A percentile compares a stretch with the other conserved stretches of the same genome.
Conservation (phyloP, 2,113 vertebrate species). For the Eleginops maclovinus region DNA sequence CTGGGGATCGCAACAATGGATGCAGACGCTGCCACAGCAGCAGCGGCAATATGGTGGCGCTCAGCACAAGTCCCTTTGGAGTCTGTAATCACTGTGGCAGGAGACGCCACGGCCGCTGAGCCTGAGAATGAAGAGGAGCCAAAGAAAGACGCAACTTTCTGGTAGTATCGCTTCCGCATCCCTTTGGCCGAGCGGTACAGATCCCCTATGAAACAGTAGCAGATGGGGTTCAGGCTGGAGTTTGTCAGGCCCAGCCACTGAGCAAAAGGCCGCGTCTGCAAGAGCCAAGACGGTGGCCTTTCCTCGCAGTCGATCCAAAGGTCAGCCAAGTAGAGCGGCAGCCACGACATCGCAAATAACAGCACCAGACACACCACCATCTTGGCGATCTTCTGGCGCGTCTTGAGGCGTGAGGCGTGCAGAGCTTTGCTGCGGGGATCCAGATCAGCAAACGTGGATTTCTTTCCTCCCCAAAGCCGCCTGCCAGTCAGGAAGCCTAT, state of each 20-base stretch:
- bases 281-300: constrained; percentile 86
- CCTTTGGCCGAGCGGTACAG: constrained; percentile 89
- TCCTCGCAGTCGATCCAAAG: constrained; percentile 90
- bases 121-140: constrained; percentile 80
- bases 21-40: constrained; percentile 42
- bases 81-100: constrained; percentile 35
- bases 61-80: constrained; percentile 32
- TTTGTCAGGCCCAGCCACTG: constrained; percentile 95
- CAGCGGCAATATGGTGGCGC: constrained; percentile 34
- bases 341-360: constrained; percentile 91
- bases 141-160: constrained; percentile 87
- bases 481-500: constrained; percentile 90
- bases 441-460: constrained; percentile 80
- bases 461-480: constrained; percentile 85
- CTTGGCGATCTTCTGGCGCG: constrained; percentile 90
- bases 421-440: constrained; percentile 84
- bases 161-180: constrained; percentile 89
- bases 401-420: constrained; percentile 88
- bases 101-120: constrained; percentile 36
- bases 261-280: constrained; percentile 90
- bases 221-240: constrained; percentile 94
- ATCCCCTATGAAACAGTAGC: constrained; percentile 92
- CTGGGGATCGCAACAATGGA: constrained; percentile 66
- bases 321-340: constrained; percentile 90
- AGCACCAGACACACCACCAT: constrained; percentile 93